Conservation (phyloP, 2,888 invertebrate genomes). For the Dryobota labecula region DNA sequence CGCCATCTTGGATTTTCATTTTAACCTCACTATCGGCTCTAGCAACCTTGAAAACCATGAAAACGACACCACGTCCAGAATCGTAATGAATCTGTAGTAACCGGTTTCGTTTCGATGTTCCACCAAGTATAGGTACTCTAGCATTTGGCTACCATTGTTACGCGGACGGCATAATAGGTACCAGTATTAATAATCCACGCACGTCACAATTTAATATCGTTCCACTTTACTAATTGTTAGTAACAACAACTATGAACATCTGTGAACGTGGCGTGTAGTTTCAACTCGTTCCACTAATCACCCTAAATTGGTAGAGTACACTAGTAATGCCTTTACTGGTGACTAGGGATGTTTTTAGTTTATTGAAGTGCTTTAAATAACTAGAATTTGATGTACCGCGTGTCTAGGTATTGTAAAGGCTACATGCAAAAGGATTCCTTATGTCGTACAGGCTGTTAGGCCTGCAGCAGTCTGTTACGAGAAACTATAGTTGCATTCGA, state of each 20-base stretch:
- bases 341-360: constrained; percentile 24
- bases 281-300: constrained; percentile 59
- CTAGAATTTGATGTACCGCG: neutral
- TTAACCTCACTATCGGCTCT: too few relatives aligned
- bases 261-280: constrained; percentile 41
- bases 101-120: too few relatives aligned
- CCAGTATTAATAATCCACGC: constrained; percentile 21
- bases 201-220: constrained; percentile 45
- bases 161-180: neutral
- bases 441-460: too few relatives aligned
- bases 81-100: too few relatives aligned
- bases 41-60: too few relatives aligned
- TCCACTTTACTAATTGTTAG: constrained; percentile 24
- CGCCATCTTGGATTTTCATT: too few relatives aligned
- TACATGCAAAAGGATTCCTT: too few relatives aligned
- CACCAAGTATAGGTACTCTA: neutral
- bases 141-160: neutral
- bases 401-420: too few relatives aligned
- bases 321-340: constrained; percentile 13
- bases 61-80: too few relatives aligned
- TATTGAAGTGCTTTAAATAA: constrained; percentile 23
- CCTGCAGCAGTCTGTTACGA: too few relatives aligned
- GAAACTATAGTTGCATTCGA: too few relatives aligned
- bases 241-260: constrained; percentile 34
- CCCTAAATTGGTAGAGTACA: constrained; percentile 53